These are phyloP conservation scores for Lacerta bilineata DNA, from an alignment of 2,797 vertebrate species.

Conservation along the genomic window DNA sequence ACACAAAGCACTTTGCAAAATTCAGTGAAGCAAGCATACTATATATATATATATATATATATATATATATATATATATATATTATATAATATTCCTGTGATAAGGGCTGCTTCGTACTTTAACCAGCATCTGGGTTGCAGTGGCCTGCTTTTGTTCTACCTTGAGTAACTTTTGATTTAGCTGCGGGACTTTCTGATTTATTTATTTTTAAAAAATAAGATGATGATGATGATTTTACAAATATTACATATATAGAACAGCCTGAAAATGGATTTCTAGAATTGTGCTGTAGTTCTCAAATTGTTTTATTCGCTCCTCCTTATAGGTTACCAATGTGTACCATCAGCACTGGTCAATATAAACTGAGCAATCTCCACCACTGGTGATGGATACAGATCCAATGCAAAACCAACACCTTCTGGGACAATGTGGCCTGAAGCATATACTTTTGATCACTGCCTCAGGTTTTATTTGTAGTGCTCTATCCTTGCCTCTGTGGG, in stretches of 20 bases:
- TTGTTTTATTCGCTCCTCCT: background rate
- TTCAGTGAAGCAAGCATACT: background rate
- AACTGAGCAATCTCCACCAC: no score
- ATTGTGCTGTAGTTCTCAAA: background rate
- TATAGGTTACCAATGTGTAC: no score
- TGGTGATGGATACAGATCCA: background rate
- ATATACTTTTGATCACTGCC: background rate
- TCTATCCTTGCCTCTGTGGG: background rate
- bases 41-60: background rate
- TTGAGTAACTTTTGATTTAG: background rate
- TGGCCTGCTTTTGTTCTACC: background rate
- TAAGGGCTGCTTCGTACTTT: background rate
- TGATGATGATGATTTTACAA: no score
- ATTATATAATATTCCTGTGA: background rate
- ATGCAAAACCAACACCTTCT: background rate
- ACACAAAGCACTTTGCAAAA: conserved; percentile 11
- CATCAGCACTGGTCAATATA: background rate
- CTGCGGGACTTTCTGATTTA: background rate
- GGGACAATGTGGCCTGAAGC: background rate
- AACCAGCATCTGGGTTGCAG: background rate
- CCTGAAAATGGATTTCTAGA: background rate
- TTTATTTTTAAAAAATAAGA: background rate
- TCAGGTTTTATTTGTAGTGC: background rate
- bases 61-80: no score
- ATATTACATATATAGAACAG: background rate